Base-by-base conservation (phyloP, 2,113 vertebrate genomes). In the Neodontobutis hainanensis region DNA sequence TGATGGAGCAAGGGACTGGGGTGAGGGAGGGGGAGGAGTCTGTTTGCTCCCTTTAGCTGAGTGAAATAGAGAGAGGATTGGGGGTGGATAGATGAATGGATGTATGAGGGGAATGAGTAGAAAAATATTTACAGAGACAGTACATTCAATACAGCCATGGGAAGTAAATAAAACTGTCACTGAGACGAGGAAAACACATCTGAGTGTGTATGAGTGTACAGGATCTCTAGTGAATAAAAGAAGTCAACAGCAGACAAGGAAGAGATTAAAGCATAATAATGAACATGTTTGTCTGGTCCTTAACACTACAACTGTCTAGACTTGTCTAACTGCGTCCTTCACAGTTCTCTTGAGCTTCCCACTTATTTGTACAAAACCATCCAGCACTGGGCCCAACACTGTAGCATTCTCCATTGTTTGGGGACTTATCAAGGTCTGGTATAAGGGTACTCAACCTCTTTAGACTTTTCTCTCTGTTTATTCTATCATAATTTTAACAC, bases 11-110 rank as follows among this genome's bases (percentile, higher is more conserved):
- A 53, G 71, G 61, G 71, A 70, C 47, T 60, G 75, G 82, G 50
- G 81, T 71, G 80, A 59, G 53, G 27, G 66, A 67, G 82, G 68
- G 77, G 87, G 90, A 61, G 89, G 91, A 90, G 88, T 89, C 89
- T 90, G 73, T 73, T 83, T 84, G 83, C 76, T 87, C 81, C 62
- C 74, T 90, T 84, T 86, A 87, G 85, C 72, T 65, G 46, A 64
- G 56, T 71, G 77, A 74, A 69, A 75, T 69, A 81, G 78, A 68
- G 61, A 70, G 82, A 71, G 58, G 74, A 81, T 59, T 64, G 61
- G 64, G 67, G 72, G 45, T 50, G 65, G 68, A 34, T 35, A 11
- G 27, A 66, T 73, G 74, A 56, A 80, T 82, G 80, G 73, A 80
- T 68, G 75, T 53, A 77, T 73, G 73, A 78, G 69, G 65, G 80